Conservation (phyloP, 2,797 vertebrate species). For the Myiotriccus ornatus region DNA sequence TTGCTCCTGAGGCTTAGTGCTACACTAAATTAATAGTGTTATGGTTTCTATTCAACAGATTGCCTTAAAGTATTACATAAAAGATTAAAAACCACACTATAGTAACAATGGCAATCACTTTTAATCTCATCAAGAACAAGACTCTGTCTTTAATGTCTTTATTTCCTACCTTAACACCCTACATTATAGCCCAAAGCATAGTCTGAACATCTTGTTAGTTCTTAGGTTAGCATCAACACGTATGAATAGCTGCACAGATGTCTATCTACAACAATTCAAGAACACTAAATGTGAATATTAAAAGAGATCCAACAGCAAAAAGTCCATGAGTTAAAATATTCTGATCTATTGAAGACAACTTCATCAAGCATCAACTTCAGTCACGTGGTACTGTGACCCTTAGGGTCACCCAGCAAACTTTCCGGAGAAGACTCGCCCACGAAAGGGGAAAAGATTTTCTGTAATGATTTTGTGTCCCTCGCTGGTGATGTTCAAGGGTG, state of each 20-base stretch:
- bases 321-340: background rate
- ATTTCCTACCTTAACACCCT: background rate
- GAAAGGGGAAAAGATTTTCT: background rate
- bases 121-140: background rate
- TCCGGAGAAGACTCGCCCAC: background rate
- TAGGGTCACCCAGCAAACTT: background rate
- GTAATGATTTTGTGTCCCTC: background rate
- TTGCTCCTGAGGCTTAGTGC: conserved; percentile 18
- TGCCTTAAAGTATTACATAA: background rate
- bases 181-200: background rate
- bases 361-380: background rate
- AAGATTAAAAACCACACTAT: background rate
- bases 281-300: background rate
- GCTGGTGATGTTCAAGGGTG: background rate
- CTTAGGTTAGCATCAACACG: background rate
- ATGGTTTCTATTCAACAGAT: background rate
- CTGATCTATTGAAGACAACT: background rate
- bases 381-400: rapidly evolving
- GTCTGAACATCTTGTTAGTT: background rate
- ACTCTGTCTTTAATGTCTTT: background rate
- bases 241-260: background rate
- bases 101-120: background rate
- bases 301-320: background rate
- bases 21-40: conserved; percentile 35
- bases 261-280: background rate